A percentile compares a stretch with the other conserved stretches of the same genome.
Evolutionary conservation across 2,797 vertebrate genomes (phyloP).

Genomic region (Halcyon badia): DNA sequence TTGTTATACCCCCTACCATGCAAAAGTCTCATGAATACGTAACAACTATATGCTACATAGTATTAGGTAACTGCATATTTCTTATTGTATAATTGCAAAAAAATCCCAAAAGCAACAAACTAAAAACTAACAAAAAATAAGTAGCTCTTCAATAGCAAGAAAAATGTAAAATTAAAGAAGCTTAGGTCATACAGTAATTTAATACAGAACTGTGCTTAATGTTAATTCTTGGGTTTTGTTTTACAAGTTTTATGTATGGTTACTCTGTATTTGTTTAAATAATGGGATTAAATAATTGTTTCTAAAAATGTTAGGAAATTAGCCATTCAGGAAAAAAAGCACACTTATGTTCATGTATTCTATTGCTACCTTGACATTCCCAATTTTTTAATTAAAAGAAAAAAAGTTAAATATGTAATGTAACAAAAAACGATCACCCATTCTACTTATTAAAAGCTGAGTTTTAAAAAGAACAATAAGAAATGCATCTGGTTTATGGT

Average conservation of each 20-base stretch:
- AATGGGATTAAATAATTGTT: background rate
- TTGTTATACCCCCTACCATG: background rate
- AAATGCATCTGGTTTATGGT: background rate
- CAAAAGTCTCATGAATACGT: background rate
- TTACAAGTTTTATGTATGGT: background rate
- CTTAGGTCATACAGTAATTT: background rate
- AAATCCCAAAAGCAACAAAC: background rate
- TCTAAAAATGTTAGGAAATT: background rate
- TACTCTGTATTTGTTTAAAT: background rate
- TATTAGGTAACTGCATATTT: background rate
- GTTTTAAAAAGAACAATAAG: slow-evolving; percentile 4
- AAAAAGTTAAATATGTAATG: background rate
- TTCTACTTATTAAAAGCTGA: slow-evolving; percentile 17
- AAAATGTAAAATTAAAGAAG: background rate
- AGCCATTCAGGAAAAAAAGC: background rate
- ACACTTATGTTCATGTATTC: background rate
- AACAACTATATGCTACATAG: background rate
- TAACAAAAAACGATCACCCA: background rate
- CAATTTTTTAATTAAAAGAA: background rate
- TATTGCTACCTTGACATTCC: background rate
- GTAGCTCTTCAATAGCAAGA: background rate
- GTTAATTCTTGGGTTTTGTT: background rate
- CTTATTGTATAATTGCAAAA: background rate
- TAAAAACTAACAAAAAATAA: no score
- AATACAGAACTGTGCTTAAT: background rate